Base-by-base conservation (phyloP, 2,888 invertebrate genomes). In the Synergus umbraculus region DNA sequence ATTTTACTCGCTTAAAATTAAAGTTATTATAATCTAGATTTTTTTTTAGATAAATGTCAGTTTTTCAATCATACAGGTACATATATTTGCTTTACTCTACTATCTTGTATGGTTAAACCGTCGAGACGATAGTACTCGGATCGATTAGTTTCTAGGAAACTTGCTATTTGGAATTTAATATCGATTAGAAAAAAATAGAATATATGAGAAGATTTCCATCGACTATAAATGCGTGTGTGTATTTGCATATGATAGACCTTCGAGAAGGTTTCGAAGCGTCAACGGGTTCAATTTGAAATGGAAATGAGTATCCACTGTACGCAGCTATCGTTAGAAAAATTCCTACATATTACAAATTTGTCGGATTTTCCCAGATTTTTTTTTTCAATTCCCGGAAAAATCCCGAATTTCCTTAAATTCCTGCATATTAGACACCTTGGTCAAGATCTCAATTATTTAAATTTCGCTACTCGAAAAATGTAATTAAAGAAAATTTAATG, bases 201-300 rank as follows among this genome's bases (percentile, higher is more conserved):
- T 78, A 82, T 76, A 82, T 76, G 79, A 77, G 79, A 65, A 81
- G 81, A 80, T 83, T 82, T 83, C 82, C 78, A 84, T 84, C 83
- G 81, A 83, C 82, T 83, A 83, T 37, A 37, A 37, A 82, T 82
- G 83, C 82, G 84, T 83, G 79, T 81, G 81, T 12, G 54, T 9
- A 73, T 83, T 83, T 84, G 80, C 81, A 81, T 79, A 82, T 83
- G 81, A 82, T 81, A 83, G 83, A 82, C 80, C 81, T 83, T 82
- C 81, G 81, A 83, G 80, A 81, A 80, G 79, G 79, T 83, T 81
- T 84, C 81, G 84, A 82, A 82, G 83, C 84, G 82, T 84, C 83
- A 84, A 81, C 80, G 81, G 79, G 76, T 79, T 78, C 78, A 76
- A 84, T 84, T 84, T 82, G 78, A 82, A 83, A 83, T 80, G 80